A percentile compares a stretch with the other conserved stretches of the same genome.
Conservation (phyloP, 2,888 invertebrate genomes). For the Oscheius onirici region DNA sequence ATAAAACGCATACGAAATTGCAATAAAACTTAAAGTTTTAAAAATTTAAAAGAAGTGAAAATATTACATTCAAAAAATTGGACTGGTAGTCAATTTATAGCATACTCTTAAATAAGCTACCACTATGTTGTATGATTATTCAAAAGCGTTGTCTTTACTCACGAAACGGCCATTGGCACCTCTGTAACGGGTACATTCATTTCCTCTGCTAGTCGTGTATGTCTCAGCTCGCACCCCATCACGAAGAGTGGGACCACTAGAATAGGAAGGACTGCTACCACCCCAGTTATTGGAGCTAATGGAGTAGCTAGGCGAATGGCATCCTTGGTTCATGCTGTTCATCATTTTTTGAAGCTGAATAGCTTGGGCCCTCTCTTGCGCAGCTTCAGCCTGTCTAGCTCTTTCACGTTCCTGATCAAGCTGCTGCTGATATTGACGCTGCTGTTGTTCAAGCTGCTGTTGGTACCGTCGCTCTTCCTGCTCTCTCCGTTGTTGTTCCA, state of each 20-base stretch:
- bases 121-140: background rate
- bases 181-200: background rate
- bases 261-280: background rate
- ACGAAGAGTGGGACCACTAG: no score
- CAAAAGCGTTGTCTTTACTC: no score
- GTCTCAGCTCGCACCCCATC: background rate
- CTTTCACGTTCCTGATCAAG: no score
- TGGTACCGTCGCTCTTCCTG: no score
- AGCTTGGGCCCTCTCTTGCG: no score
- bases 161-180: background rate
- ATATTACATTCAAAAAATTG: background rate
- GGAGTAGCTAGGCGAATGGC: background rate
- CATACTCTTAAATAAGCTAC: background rate
- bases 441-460: background rate
- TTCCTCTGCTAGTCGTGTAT: background rate
- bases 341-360: background rate
- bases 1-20: no score
- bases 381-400: background rate
- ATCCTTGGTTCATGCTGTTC: background rate
- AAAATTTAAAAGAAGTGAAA: background rate
- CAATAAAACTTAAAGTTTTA: no score
- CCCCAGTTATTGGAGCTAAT: background rate
- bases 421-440: background rate
- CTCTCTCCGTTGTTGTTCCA: no score
- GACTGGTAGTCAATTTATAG: background rate